Conservation (phyloP, 2,888 invertebrate species). For the Alcis repandata region DNA sequence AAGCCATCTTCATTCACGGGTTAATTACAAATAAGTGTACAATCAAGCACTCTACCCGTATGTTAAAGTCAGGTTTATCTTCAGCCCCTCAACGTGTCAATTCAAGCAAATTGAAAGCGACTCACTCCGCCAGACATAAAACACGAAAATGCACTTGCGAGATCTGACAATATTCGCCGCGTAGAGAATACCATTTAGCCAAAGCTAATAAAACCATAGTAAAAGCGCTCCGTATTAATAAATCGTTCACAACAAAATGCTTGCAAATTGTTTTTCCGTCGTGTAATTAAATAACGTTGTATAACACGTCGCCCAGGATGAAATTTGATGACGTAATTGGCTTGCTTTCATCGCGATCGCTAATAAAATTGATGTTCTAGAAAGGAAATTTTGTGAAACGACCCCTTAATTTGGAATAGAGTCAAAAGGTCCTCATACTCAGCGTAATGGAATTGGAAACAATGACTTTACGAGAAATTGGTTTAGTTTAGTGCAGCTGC, state of each 20-base stretch:
- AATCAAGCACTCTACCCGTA: too few relatives aligned
- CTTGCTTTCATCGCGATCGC: conserved; percentile 29
- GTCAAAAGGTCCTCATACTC: background rate
- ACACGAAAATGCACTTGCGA: conserved; percentile 67
- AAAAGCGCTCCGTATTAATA: background rate
- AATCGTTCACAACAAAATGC: background rate
- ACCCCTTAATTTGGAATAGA: conserved; percentile 10
- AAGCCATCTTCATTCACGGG: too few relatives aligned
- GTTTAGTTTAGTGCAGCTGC: background rate
- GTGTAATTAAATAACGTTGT: conserved; percentile 11
- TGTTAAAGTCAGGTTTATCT: background rate
- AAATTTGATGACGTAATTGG: conserved; percentile 39
- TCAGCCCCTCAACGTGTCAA: conserved; percentile 14
- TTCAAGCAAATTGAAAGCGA: conserved; percentile 44
- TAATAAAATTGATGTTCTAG: conserved; percentile 31
- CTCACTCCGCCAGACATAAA: conserved; percentile 34
- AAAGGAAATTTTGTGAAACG: conserved; percentile 28
- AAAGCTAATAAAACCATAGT: background rate
- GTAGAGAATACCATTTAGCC: background rate
- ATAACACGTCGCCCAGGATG: conserved; percentile 32
- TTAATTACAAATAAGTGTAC: too few relatives aligned
- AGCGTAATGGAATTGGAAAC: background rate
- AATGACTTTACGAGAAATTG: background rate
- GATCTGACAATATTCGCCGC: conserved; percentile 36
- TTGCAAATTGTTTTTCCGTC: conserved; percentile 11